Percentiles rank a stretch among this genome's conserved stretches.
Conservation (phyloP, 2,113 vertebrate species). For the Sinocyclocheilus maitianheensis region DNA sequence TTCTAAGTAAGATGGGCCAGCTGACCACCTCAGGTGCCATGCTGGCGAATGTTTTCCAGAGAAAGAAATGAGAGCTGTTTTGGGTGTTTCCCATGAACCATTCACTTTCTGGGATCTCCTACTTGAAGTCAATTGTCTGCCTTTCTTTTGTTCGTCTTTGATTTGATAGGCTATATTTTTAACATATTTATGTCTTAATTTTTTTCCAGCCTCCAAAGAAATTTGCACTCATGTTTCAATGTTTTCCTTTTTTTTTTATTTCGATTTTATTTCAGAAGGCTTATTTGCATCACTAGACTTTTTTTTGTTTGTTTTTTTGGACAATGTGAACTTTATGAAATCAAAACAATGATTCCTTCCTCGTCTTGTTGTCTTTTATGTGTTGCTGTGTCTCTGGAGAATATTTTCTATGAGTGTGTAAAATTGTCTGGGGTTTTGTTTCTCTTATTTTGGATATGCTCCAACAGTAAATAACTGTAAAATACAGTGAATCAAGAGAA, state of each 20-base stretch:
- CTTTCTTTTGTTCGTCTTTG: slow-evolving; percentile 78
- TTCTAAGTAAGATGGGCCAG: slow-evolving; percentile 99
- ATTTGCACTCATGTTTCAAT: slow-evolving; percentile 86
- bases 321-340: slow-evolving; percentile 77
- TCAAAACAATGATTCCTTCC: slow-evolving; percentile 76
- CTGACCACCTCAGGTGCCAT: slow-evolving; percentile 97
- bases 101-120: slow-evolving; percentile 78
- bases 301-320: slow-evolving; percentile 57
- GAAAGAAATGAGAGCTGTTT: slow-evolving; percentile 83
- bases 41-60: slow-evolving; percentile 99
- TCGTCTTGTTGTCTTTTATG: slow-evolving; percentile 79
- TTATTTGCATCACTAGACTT: slow-evolving; percentile 57
- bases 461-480: slow-evolving; percentile 88
- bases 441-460: slow-evolving; percentile 77
- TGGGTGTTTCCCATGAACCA: slow-evolving; percentile 69
- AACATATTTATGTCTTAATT: slow-evolving; percentile 84
- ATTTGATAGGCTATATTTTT: slow-evolving; percentile 73
- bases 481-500: slow-evolving; percentile 87
- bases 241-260: slow-evolving; percentile 64
- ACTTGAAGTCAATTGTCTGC: slow-evolving; percentile 96
- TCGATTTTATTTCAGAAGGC: slow-evolving; percentile 75
- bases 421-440: slow-evolving; percentile 52
- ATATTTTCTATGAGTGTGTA: slow-evolving; percentile 81
- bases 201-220: slow-evolving; percentile 95
- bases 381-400: slow-evolving; percentile 86